These are phyloP conservation scores for Spheniscus humboldti DNA, from an alignment of 2,797 vertebrate species.

Conservation along the genomic window DNA sequence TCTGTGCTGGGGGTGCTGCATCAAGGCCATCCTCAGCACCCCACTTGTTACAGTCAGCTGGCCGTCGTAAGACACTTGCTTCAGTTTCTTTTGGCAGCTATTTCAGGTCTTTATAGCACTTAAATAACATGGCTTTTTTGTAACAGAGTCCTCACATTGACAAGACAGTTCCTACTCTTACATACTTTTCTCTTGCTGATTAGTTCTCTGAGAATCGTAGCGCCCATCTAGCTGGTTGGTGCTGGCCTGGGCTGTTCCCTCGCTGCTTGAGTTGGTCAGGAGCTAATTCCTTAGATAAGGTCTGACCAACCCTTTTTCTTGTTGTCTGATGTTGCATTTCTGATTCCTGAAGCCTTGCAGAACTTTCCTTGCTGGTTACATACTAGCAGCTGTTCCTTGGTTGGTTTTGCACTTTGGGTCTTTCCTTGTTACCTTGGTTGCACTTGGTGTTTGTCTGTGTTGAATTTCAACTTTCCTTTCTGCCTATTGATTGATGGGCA, in stretches of 20 bases:
- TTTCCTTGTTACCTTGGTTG: background rate
- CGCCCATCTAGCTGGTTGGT: background rate
- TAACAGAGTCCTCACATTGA: background rate
- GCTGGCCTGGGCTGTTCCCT: background rate
- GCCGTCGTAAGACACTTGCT: background rate
- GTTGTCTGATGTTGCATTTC: background rate
- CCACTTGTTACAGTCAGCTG: background rate
- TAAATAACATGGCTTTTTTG: background rate
- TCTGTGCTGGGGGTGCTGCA: background rate
- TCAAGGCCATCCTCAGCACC: background rate
- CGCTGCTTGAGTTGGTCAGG: background rate
- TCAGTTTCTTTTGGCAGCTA: background rate
- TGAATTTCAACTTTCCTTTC: background rate
- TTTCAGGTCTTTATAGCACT: background rate
- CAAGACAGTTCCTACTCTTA: background rate
- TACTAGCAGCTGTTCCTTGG: background rate
- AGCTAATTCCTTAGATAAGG: background rate
- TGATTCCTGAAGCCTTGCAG: background rate
- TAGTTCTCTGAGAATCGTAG: background rate
- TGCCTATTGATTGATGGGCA: fast-evolving
- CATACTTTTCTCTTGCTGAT: background rate
- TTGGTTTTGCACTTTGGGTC: background rate
- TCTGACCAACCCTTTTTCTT: background rate
- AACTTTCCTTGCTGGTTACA: background rate
- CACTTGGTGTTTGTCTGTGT: background rate